These are phyloP conservation scores for Tylochromis polylepis DNA, from an alignment of 2,113 vertebrate species.

Conservation along the genomic window DNA sequence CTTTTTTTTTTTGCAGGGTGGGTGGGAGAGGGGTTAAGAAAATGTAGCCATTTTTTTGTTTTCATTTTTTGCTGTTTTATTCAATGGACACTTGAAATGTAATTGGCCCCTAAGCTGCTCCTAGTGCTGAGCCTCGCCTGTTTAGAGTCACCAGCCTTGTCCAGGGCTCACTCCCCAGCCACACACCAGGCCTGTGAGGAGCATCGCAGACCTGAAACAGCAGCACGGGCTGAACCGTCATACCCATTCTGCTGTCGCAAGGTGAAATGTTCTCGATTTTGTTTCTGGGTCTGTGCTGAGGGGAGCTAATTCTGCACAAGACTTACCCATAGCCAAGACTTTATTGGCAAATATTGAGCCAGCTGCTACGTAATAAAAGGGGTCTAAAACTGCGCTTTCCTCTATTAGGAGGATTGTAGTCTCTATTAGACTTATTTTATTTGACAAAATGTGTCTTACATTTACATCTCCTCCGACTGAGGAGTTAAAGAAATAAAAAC, in stretches of 20 bases:
- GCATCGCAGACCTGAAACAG: background rate
- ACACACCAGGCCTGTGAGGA: background rate
- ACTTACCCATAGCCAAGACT: constrained; percentile 34
- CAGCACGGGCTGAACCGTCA: background rate
- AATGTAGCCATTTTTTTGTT: constrained; percentile 47
- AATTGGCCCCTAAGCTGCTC: constrained; percentile 62
- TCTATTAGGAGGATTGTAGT: constrained; percentile 38
- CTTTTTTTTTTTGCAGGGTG: background rate
- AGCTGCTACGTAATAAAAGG: constrained; percentile 50
- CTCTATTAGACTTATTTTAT: constrained; percentile 56
- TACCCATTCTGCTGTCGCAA: background rate
- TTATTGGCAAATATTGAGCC: constrained; percentile 53
- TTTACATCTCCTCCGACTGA: constrained; percentile 38
- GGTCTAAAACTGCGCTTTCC: constrained; percentile 54
- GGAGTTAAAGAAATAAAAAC: constrained; percentile 29
- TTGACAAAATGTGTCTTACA: constrained; percentile 64
- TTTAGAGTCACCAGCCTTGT: constrained; percentile 43
- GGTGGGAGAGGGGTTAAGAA: background rate
- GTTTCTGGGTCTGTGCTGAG: background rate
- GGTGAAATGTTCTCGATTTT: background rate
- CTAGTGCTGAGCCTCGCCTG: constrained; percentile 63
- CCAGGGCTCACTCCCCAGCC: background rate
- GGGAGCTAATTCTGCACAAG: constrained; percentile 20
- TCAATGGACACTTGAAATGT: constrained; percentile 67
- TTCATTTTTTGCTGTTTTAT: constrained; percentile 39